Conservation (phyloP, 1,140 invertebrate genomes). For the Drosophila pandora region DNA sequence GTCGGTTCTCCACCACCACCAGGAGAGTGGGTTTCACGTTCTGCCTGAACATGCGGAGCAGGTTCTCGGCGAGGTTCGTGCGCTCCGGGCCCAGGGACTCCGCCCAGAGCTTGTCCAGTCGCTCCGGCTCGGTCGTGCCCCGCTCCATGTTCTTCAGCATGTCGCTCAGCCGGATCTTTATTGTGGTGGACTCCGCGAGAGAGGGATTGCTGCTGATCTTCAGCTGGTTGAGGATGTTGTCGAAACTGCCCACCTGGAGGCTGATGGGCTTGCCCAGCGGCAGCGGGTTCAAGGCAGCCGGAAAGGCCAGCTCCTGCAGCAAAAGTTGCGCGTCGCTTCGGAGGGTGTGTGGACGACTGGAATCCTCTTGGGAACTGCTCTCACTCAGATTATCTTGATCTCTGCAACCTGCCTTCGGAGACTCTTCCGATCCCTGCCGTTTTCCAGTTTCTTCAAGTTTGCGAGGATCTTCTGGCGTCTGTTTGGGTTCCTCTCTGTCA, state of each 20-base stretch:
- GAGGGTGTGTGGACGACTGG: neutral
- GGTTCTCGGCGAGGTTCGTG: neutral
- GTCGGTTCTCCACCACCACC: neutral
- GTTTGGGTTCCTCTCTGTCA: too few species aligned
- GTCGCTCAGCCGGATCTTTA: neutral
- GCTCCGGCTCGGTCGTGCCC: neutral
- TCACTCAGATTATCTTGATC: too few species aligned
- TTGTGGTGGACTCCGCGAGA: neutral
- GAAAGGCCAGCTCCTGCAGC: neutral
- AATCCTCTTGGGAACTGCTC: too few species aligned
- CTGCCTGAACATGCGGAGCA: neutral
- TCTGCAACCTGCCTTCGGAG: too few species aligned
- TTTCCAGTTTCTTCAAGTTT: too few species aligned
- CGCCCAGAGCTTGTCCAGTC: neutral
- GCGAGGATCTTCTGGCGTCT: too few species aligned
- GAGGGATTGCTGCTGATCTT: neutral
- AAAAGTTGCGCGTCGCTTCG: neutral
- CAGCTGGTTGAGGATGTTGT: neutral
- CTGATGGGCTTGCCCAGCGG: neutral
- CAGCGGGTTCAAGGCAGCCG: neutral
- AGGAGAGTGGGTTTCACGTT: neutral
- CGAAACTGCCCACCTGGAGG: conserved; percentile 3
- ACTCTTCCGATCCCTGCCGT: too few species aligned
- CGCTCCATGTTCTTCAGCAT: neutral
- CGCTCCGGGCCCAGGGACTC: neutral